Evolutionary conservation across 1,140 invertebrate genomes (phyloP).

Genomic region (Nomia melanderi): DNA sequence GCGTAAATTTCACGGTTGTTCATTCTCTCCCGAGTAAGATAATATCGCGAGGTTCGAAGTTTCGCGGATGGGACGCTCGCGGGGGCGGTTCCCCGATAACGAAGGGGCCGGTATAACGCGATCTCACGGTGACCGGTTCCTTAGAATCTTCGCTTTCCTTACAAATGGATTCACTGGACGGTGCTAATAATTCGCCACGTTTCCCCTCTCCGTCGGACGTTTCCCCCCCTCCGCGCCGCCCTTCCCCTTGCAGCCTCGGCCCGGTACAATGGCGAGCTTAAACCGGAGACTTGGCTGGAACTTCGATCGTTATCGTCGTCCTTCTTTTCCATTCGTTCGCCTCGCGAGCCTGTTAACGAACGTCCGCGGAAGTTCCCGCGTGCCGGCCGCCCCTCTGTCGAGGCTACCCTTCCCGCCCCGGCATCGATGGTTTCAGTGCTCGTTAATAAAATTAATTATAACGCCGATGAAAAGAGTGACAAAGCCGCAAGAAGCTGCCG

Average conservation of each 20-base stretch:
- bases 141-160: constrained; percentile 47
- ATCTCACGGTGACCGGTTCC: constrained; percentile 44
- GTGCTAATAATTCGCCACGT: constrained; percentile 47
- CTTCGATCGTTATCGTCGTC: constrained; percentile 52
- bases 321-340: constrained; percentile 26
- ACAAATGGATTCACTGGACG: constrained; percentile 52
- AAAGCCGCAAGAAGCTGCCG: too few relatives aligned
- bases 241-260: background rate
- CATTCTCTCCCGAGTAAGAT: background rate
- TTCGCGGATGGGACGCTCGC: background rate
- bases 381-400: background rate
- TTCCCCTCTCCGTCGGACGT: constrained; percentile 13
- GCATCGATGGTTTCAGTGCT: constrained; percentile 49
- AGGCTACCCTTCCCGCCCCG: too few relatives aligned
- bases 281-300: constrained; percentile 22
- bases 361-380: constrained; percentile 11
- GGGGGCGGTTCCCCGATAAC: background rate
- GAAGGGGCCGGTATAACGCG: constrained; percentile 33
- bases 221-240: background rate
- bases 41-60: background rate
- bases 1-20: constrained; percentile 4
- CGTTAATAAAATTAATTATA: constrained; percentile 66
- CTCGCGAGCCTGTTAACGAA: constrained; percentile 53
- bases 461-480: constrained; percentile 35
- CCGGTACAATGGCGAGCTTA: constrained; percentile 48